Evolutionary conservation across 1,140 invertebrate genomes (phyloP).

Genomic region (Pseudoatta argentina): DNA sequence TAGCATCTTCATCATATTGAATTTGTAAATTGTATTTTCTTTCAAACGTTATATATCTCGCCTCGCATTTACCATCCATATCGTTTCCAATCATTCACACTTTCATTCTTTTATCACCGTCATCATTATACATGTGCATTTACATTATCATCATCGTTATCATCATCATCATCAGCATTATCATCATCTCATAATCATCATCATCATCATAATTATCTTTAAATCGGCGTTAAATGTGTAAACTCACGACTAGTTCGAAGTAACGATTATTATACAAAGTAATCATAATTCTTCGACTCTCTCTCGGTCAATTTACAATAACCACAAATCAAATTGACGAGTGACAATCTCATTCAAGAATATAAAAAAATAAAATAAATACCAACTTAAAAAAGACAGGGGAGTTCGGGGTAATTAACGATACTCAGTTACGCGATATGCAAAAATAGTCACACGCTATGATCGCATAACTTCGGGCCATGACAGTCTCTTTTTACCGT

Average conservation of each 20-base stretch:
- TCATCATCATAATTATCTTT: constrained; percentile 39
- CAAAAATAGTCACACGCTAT: background rate
- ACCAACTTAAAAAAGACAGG: constrained; percentile 78
- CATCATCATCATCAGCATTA: constrained; percentile 25
- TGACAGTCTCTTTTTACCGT: constrained; percentile 18
- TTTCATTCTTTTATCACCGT: constrained; percentile 46
- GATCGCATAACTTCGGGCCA: constrained; percentile 47
- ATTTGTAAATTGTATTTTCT: constrained; percentile 38
- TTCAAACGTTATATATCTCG: constrained; percentile 20
- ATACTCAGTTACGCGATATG: constrained; percentile 50
- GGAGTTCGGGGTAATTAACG: constrained; percentile 48
- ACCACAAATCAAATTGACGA: constrained; percentile 54
- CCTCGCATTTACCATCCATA: constrained; percentile 23
- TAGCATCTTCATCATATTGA: constrained; percentile 69
- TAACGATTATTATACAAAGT: constrained; percentile 63
- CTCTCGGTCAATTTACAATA: constrained; percentile 36
- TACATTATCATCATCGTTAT: constrained; percentile 24
- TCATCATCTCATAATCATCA: constrained; percentile 34
- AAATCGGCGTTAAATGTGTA: constrained; percentile 46
- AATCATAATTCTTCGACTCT: constrained; percentile 55
- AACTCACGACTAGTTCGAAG: constrained; percentile 75
- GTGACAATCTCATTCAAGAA: constrained; percentile 53
- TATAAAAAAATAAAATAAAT: constrained; percentile 83
- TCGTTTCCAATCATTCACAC: constrained; percentile 47
- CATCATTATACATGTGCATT: constrained; percentile 18